Base-by-base conservation (phyloP, 2,113 vertebrate genomes). In the Epinephelus moara region DNA sequence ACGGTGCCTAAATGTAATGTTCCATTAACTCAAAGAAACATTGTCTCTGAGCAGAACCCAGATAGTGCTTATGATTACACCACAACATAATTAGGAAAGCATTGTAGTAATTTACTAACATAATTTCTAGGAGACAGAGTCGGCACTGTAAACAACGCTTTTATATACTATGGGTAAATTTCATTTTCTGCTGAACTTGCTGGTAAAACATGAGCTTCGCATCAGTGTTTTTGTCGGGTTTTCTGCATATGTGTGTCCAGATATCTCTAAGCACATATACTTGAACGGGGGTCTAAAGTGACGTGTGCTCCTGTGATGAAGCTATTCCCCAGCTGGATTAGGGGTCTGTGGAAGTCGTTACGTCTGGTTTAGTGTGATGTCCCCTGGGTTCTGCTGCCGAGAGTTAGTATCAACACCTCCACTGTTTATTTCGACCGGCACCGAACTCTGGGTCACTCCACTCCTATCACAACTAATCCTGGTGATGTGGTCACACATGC, bases 351-450 rank as follows among this genome's bases (percentile, higher is more conserved):
- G 76, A 90, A 90, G 76, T 90, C 77, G 70, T 89, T 91, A 88
- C 50, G 59, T 85, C 75, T 86, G 79, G 69, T 78, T 80, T 71
- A 72, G 70, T 68, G 81, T 84, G 77, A 73, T 17, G 61, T 88
- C 86, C 80, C 81, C 67, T 19, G 82, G 85, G 86, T 81, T 82
- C 74, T 80, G 67, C 83, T 73, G 82, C 88, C 66, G 89, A 92
- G 85, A 84, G 81, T 89, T 81, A 83, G 79, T 80, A 89, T 93
- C 92, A 94, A 95, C 93, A 94, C 87, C 85, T 93, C 60, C 85
- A 61, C 81, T 89, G 90, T 93, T 92, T 94, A 86, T 93, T 89
- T 93, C 89, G 82, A 82, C 78, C 64, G 13, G 57, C 70, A 4
- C 59, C 87, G 89, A 86, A 87, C 91, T 78, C 83, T 13, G 73